Evolutionary conservation across 2,113 vertebrate species (phyloP).

Genomic region (Picathartes gymnocephalus): DNA sequence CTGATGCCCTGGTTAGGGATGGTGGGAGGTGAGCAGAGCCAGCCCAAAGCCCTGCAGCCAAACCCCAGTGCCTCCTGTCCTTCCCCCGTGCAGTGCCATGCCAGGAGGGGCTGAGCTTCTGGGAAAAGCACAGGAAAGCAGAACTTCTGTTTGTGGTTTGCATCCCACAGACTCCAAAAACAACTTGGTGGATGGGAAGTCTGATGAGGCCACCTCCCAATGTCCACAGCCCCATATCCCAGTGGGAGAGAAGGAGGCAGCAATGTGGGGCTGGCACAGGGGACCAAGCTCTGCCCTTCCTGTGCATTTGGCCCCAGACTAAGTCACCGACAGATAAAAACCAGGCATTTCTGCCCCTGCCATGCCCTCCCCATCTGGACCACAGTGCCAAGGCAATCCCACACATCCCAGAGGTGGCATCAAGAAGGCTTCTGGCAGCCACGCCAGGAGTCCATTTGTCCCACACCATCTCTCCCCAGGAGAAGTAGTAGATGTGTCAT

Average conservation of each 20-base stretch:
- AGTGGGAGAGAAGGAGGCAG: background rate
- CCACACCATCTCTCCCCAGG: background rate
- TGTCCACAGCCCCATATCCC: background rate
- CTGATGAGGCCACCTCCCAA: background rate
- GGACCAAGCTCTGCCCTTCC: background rate
- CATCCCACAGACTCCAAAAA: background rate
- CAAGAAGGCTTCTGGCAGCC: background rate
- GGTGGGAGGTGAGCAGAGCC: background rate
- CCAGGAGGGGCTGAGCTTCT: rapidly evolving
- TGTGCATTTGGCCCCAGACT: background rate
- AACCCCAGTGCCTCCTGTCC: background rate
- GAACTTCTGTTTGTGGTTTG: background rate
- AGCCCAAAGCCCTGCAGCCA: background rate
- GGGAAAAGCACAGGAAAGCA: background rate
- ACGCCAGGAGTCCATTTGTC: background rate
- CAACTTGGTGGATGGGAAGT: background rate
- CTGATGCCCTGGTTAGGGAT: background rate
- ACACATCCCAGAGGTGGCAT: background rate
- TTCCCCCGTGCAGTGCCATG: rapidly evolving
- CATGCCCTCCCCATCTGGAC: background rate
- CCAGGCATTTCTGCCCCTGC: rapidly evolving
- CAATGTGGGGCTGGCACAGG: rapidly evolving
- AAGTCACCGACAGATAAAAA: background rate
- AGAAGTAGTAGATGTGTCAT: conserved; percentile 44
- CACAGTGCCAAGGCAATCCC: background rate